Percentiles rank a stretch among this genome's conserved stretches.
phyloP scores from a whole-genome alignment of 2,888 invertebrate species.

The Phrixothrix hirtus region DNA sequence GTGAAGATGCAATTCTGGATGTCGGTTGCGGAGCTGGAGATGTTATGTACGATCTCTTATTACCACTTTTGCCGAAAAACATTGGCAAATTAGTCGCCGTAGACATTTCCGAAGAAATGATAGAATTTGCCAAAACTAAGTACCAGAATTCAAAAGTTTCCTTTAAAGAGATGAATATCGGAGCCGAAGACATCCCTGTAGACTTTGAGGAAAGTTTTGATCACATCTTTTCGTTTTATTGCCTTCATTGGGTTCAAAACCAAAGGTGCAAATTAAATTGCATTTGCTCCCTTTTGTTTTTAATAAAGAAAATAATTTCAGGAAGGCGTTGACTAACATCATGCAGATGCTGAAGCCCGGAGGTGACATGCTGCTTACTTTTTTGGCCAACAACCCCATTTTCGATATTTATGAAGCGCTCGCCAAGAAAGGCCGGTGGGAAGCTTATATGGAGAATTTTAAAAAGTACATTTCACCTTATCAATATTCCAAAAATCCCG shows the following conservation, averaged over 20 bases:
- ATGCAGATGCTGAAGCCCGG: constrained; percentile 66
- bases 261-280: constrained; percentile 60
- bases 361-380: constrained; percentile 71
- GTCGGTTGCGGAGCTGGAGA: constrained; percentile 77
- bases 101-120: constrained; percentile 74
- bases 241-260: constrained; percentile 78
- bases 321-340: constrained; percentile 67
- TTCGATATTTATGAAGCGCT: constrained; percentile 71
- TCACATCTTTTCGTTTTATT: constrained; percentile 76
- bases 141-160: constrained; percentile 57
- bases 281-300: constrained; percentile 12
- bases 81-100: constrained; percentile 63
- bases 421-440: constrained; percentile 62
- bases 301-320: constrained; percentile 49
- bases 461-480: constrained; percentile 70
- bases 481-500: constrained; percentile 61
- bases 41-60: constrained; percentile 66
- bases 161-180: constrained; percentile 64
- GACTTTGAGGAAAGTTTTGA: constrained; percentile 62
- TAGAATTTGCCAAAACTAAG: constrained; percentile 65
- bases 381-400: constrained; percentile 69
- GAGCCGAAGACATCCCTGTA: constrained; percentile 57
- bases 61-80: constrained; percentile 64
- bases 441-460: constrained; percentile 67
- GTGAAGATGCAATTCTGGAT: constrained; percentile 63